phyloP scores from a whole-genome alignment of 2,113 vertebrate species.

The Cyrtonyx montezumae region DNA sequence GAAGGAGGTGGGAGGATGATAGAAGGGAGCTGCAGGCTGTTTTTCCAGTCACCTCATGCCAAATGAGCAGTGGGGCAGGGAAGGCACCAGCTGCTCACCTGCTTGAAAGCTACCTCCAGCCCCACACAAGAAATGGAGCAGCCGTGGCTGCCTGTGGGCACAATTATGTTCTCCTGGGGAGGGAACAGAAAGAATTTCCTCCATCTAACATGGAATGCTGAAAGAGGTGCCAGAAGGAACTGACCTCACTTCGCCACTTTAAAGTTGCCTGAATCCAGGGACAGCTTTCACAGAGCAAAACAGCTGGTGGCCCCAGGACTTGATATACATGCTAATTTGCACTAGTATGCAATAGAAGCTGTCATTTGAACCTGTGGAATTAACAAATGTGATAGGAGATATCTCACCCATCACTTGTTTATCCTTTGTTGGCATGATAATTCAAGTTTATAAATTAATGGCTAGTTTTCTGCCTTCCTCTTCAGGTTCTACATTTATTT shows the following conservation, averaged over 20 bases:
- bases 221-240: background rate
- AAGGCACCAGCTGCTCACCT: conserved; percentile 23
- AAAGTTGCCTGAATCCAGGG: background rate
- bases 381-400: background rate
- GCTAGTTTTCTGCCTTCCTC: background rate
- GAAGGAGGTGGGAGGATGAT: background rate
- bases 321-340: background rate
- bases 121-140: background rate
- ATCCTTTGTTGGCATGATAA: background rate
- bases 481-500: background rate
- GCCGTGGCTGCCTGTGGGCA: conserved; percentile 15
- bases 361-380: conserved; percentile 24
- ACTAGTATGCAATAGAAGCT: background rate
- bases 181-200: conserved; percentile 5
- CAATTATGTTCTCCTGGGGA: background rate
- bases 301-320: background rate
- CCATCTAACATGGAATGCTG: background rate
- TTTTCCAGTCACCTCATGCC: background rate
- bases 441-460: background rate
- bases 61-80: background rate
- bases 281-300: background rate
- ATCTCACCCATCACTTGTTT: background rate
- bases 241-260: background rate
- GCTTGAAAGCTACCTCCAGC: conserved; percentile 25
- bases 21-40: background rate